Conservation (phyloP, 1,140 invertebrate species). For the Aphidius ervi region DNA sequence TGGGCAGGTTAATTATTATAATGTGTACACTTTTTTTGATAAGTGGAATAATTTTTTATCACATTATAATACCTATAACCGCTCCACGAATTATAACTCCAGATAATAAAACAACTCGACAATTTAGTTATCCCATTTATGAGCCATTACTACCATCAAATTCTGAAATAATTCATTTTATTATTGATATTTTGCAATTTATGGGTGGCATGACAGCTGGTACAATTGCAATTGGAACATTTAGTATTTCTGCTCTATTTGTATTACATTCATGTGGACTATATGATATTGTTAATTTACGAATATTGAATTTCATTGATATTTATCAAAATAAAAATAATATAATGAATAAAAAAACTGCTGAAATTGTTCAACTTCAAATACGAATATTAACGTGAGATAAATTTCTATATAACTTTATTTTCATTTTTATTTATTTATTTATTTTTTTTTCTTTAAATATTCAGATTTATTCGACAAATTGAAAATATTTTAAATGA, state of each 20-base stretch:
- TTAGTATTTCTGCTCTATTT: conserved; percentile 30
- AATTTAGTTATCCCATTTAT: conserved; percentile 26
- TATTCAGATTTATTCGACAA: conserved; percentile 25
- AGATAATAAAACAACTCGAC: conserved; percentile 12
- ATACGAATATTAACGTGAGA: conserved; percentile 24
- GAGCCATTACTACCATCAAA: conserved; percentile 26
- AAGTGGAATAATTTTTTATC: conserved; percentile 21
- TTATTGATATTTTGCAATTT: conserved; percentile 27
- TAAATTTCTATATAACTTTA: not conserved
- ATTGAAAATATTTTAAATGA: conserved; percentile 28
- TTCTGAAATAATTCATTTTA: conserved; percentile 29
- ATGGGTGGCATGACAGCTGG: conserved; percentile 24
- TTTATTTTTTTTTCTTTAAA: too few species aligned
- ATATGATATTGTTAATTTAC: conserved; percentile 24
- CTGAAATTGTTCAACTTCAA: conserved; percentile 23
- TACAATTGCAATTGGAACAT: conserved; percentile 25
- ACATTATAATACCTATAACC: conserved; percentile 10
- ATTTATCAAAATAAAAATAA: not conserved
- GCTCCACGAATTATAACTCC: not conserved
- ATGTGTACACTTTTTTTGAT: conserved; percentile 28
- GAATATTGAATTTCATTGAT: conserved; percentile 21
- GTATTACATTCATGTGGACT: conserved; percentile 35
- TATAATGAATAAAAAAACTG: not conserved
- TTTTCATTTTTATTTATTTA: too few species aligned
- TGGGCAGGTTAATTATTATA: conserved; percentile 21